A percentile compares a stretch with the other conserved stretches of the same genome.
Evolutionary conservation across 1,140 invertebrate species (phyloP).

Genomic region (Parasteatoda tepidariorum): DNA sequence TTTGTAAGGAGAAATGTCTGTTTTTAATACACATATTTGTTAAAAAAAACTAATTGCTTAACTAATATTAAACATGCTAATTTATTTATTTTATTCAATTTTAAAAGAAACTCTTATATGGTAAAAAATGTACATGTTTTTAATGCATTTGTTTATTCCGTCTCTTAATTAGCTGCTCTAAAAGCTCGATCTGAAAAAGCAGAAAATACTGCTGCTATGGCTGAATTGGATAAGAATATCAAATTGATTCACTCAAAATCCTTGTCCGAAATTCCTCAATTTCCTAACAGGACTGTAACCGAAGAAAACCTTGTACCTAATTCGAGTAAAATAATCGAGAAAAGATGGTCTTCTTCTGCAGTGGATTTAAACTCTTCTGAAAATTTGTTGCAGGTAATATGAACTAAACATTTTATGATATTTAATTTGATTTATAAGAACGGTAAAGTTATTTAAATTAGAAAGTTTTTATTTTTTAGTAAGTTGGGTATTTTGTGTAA

Average conservation of each 20-base stretch:
- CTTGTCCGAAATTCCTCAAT: constrained; percentile 44
- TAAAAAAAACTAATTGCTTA: too few relatives aligned
- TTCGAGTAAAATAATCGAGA: constrained; percentile 22
- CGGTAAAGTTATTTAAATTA: not conserved
- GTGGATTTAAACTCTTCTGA: constrained; percentile 38
- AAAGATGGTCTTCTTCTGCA: constrained; percentile 50
- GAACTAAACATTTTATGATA: not conserved
- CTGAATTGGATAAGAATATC: constrained; percentile 32
- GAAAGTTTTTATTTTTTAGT: too few relatives aligned
- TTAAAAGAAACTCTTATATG: too few relatives aligned
- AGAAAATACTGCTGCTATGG: constrained; percentile 1
- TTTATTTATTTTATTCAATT: too few relatives aligned
- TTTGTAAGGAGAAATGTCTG: too few relatives aligned
- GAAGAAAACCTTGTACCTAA: not conserved
- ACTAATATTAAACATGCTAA: too few relatives aligned
- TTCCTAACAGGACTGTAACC: not conserved
- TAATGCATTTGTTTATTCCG: not conserved
- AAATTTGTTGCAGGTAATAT: constrained; percentile 30
- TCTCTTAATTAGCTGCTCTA: constrained; percentile 3
- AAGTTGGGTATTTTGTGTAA: too few relatives aligned
- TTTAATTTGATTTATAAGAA: not conserved
- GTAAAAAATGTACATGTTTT: too few relatives aligned
- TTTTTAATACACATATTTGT: too few relatives aligned
- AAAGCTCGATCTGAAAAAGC: constrained; percentile 40
- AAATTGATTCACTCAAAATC: constrained; percentile 52